A percentile compares a stretch with the other conserved stretches of the same genome.
Conservation (phyloP, 1,140 invertebrate genomes). For the Mercenaria mercenaria region DNA sequence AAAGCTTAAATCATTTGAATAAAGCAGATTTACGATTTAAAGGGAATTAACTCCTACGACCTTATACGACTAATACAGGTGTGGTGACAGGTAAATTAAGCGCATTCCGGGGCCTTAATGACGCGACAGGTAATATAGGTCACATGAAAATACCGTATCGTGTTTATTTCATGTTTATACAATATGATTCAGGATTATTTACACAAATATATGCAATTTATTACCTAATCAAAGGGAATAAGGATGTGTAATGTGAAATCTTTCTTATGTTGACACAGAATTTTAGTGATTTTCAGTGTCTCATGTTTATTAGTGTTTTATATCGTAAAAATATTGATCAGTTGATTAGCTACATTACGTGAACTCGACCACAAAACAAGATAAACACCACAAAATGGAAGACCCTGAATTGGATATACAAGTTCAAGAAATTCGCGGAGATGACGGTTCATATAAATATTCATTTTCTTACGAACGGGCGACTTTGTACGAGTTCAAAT, state of each 20-base stretch:
- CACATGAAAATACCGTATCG: constrained; percentile 14
- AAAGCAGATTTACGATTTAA: too few species aligned
- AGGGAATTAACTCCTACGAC: constrained; percentile 25
- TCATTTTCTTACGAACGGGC: constrained; percentile 82
- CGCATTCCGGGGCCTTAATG: constrained; percentile 25
- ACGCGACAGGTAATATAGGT: constrained; percentile 49
- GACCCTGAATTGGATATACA: constrained; percentile 63
- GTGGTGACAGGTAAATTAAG: neutral
- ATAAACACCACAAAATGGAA: constrained; percentile 49
- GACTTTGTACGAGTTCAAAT: constrained; percentile 83
- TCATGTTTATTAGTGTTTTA: too few species aligned
- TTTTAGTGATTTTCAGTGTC: too few species aligned
- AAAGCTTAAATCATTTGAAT: too few species aligned
- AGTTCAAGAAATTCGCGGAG: constrained; percentile 71
- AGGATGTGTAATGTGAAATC: neutral
- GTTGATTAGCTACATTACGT: too few species aligned
- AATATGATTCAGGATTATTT: constrained; percentile 35
- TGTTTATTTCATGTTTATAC: constrained; percentile 38
- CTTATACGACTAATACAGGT: neutral
- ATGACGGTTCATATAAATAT: constrained; percentile 80
- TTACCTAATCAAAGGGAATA: neutral
- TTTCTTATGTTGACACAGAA: too few species aligned
- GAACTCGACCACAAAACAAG: neutral
- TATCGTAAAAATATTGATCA: too few species aligned
- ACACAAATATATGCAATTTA: neutral